These are phyloP conservation scores for Neelides sp. DNA, from an alignment of 1,140 invertebrate genomes.

Conservation along the genomic window DNA sequence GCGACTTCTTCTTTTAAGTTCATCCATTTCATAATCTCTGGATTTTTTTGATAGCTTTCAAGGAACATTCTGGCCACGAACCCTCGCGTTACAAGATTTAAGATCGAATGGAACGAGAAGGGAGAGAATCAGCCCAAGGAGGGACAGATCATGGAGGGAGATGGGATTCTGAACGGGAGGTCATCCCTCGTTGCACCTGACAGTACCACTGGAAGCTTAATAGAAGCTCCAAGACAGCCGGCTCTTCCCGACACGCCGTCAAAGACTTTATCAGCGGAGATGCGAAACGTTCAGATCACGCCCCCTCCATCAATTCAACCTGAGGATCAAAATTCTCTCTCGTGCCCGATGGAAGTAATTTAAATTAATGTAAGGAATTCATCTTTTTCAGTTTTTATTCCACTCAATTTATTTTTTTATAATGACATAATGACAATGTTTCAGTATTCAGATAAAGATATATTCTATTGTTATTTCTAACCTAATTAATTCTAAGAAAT, in stretches of 20 bases:
- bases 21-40: conserved; percentile 1
- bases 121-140: background rate
- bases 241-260: background rate
- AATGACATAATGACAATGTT: no score
- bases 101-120: conserved; percentile 89
- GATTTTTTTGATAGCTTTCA: conserved; percentile 46
- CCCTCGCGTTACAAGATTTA: conserved; percentile 88
- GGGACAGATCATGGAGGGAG: background rate
- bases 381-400: background rate
- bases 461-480: no score
- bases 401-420: background rate
- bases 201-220: conserved; percentile 10
- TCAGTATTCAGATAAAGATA: no score
- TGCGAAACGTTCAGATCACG: no score
- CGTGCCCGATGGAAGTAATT: conserved; percentile 22
- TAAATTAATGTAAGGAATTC: background rate
- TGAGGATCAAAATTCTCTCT: conserved; percentile 12
- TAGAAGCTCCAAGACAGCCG: conserved; percentile 12
- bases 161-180: background rate
- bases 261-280: no score
- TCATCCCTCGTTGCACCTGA: no score
- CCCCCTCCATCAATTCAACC: no score
- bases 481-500: no score
- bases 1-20: background rate
- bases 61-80: conserved; percentile 88